Base-by-base conservation (phyloP, 2,113 vertebrate species). In the Ameiurus melas region DNA sequence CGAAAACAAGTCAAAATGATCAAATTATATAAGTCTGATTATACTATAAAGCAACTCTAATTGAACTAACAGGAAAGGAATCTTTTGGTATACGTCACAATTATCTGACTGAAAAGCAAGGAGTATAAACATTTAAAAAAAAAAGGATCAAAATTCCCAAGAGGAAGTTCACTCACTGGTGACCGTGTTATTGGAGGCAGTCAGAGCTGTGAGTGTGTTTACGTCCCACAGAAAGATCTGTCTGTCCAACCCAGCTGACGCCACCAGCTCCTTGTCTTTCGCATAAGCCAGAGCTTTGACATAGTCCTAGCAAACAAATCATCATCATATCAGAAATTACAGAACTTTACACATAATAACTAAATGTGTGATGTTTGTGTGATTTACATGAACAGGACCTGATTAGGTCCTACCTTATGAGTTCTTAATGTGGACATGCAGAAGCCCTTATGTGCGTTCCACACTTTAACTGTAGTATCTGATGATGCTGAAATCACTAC, bases 201-300 rank as follows among this genome's bases (percentile, higher is more conserved):
- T 99, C 94, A 99, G 94, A 90, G 98, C 98, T 88, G 98, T 99
- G 66, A 99, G 93, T 83, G 98, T 99, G 94, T 99, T 99, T 93
- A 99, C 98, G 94, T 99, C 98, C 98, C 98, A 99, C 90, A 99
- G 97, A 93, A 99, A 99, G 94, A 99, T 99, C 92, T 99, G 98
- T 91, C 98, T 95, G 96, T 99, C 98, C 93, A 99, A 93, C 6
- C 98, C 98, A 0, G 98, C 98, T 0, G 98, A 99, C 3, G 98
- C 98, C 87, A 99, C 98, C 80, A 99, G 94, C 91, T 99, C 98
- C 93, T 99, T 99, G 93, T 99, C 98, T 94, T 99, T 99, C 79
- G 98, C 98, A 78, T 99, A 99, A 0, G 98, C 98, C 93, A 99
- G 94, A 58, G 98, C 98, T 95, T 99, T 99, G 78, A 99, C 98